Evolutionary conservation across 2,888 invertebrate species (phyloP), one percentile per base, ranked within the genome.

Genomic region (Drosophila histrio): DNA sequence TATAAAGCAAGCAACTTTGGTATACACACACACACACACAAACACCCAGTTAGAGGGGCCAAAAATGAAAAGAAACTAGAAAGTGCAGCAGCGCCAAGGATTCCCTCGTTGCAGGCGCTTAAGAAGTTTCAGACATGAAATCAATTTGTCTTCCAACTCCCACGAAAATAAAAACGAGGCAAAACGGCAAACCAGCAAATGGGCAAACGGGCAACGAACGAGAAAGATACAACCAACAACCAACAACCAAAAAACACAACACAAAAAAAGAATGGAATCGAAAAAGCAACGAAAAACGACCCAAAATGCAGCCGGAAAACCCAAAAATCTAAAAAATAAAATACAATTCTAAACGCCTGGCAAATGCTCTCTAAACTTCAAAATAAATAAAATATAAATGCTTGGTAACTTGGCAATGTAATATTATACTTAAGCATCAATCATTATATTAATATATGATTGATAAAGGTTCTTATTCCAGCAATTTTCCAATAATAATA

Each of bases 101-200:
- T 71, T 77, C 87, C 81, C 87, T 54, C 79, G 81, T 65, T 83
- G 77, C 79, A 70, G 64, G 75, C 85, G 84, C 85, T 84, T 84
- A 87, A 84, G 85, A 84, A 84, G 87, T 86, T 80, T 80, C 82
- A 81, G 84, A 79, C 89, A 89, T 88, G 89, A 88, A 89, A 88
- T 88, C 88, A 88, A 89, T 88, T 89, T 89, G 88, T 88, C 87
- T 89, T 81, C 81, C 82, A 75, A 85, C 81, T 82, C 79, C 85
- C 82, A 81, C 86, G 87, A 82, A 82, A 71, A 83, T 64, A 72
- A 80, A 73, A 81, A 69, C 68, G 65, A 82, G 63, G 46, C 68
- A 70, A 70, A 58, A 63, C 56, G 44, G 56, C 47, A 46, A 64
- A 53, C 39, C 36, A 38, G 36, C 52, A 26, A 44, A 52, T 24